Percentiles rank a stretch among this genome's conserved stretches.
phyloP scores from a whole-genome alignment of 2,888 invertebrate genomes.

The Cantharis flavilabris region DNA sequence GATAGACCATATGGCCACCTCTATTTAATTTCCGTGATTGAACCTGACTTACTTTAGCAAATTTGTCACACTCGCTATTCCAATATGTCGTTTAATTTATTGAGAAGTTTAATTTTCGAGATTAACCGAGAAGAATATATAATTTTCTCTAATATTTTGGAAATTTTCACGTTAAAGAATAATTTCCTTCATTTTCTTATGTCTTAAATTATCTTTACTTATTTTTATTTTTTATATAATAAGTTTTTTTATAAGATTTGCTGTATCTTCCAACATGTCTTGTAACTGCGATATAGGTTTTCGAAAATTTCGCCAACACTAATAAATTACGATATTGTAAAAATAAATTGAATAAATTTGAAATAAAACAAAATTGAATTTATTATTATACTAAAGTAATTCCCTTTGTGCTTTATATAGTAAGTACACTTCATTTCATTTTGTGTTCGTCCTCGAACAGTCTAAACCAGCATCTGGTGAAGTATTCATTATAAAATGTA shows the following conservation, averaged over 20 bases:
- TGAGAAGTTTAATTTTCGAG: background rate
- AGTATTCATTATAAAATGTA: conserved; percentile 52
- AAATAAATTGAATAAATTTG: background rate
- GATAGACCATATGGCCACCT: conserved; percentile 48
- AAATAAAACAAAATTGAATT: background rate
- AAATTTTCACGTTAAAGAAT: background rate
- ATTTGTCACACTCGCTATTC: conserved; percentile 53
- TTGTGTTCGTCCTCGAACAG: conserved; percentile 24
- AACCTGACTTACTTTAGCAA: conserved; percentile 48
- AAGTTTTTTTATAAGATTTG: too few species aligned
- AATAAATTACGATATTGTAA: background rate
- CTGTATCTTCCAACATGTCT: background rate
- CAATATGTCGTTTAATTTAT: conserved; percentile 47
- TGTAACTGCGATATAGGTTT: background rate
- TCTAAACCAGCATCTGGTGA: conserved; percentile 44
- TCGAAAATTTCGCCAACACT: background rate
- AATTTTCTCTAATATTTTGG: background rate
- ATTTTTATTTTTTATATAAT: too few species aligned
- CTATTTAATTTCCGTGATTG: conserved; percentile 48
- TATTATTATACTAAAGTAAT: background rate
- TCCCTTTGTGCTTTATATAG: background rate
- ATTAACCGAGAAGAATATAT: background rate
- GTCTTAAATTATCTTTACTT: too few species aligned
- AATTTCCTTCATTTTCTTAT: too few species aligned
- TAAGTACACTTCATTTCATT: conserved; percentile 27